Evolutionary conservation across 2,797 vertebrate genomes (phyloP).

Genomic region (Fundulus diaphanus): DNA sequence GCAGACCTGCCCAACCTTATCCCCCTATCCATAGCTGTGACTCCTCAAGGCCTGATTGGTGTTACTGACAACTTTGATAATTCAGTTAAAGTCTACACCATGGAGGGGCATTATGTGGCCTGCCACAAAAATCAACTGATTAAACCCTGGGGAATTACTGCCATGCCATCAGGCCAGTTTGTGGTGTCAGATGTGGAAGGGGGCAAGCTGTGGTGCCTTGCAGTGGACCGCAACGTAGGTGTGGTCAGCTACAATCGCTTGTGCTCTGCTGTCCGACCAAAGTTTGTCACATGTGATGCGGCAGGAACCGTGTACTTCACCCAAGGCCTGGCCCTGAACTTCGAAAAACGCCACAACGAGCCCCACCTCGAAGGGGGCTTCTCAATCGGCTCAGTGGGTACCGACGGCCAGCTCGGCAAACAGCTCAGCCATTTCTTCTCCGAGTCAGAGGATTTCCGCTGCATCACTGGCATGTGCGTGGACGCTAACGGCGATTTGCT

Average conservation of each 20-base stretch:
- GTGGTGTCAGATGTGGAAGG: slow-evolving; percentile 97
- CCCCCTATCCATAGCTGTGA: slow-evolving; percentile 94
- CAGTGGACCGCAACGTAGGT: slow-evolving; percentile 90
- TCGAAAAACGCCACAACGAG: slow-evolving; percentile 94
- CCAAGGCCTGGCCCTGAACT: slow-evolving; percentile 93
- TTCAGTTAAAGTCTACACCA: slow-evolving; percentile 95
- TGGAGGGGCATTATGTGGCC: slow-evolving; percentile 93
- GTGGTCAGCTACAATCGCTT: slow-evolving; percentile 94
- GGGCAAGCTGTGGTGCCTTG: slow-evolving; percentile 95
- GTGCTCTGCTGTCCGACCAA: slow-evolving; percentile 94
- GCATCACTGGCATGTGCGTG: slow-evolving; percentile 98
- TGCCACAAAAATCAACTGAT: slow-evolving; percentile 96
- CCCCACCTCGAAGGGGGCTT: slow-evolving; percentile 96
- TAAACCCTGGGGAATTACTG: slow-evolving; percentile 96
- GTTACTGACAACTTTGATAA: slow-evolving; percentile 97
- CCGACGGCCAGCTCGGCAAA: slow-evolving; percentile 90
- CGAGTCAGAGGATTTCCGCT: slow-evolving; percentile 95
- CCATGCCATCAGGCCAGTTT: slow-evolving; percentile 93
- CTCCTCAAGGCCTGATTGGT: slow-evolving; percentile 92
- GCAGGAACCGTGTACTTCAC: slow-evolving; percentile 96
- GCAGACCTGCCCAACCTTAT: slow-evolving; percentile 94
- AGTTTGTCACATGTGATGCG: slow-evolving; percentile 94
- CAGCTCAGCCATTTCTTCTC: slow-evolving; percentile 99
- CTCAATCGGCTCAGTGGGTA: slow-evolving; percentile 92
- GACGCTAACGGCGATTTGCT: slow-evolving; percentile 93